Base-by-base conservation (phyloP, 2,888 invertebrate species). In the Mimumesa dahlbomi region DNA sequence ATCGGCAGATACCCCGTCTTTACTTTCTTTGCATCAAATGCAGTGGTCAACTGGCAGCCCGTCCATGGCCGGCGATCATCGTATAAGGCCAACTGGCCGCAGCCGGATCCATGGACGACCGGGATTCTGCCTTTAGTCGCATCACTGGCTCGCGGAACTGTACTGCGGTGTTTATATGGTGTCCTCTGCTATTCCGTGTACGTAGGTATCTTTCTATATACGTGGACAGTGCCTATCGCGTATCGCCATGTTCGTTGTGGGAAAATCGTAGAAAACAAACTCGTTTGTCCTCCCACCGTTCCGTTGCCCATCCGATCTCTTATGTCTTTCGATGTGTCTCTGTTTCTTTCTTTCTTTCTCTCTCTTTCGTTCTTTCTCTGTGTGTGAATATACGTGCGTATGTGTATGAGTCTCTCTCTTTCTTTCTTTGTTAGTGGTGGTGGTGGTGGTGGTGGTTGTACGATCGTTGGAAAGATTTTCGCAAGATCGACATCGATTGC, bases 221-320 rank as follows among this genome's bases (percentile, higher is more conserved):
- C 84, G 45, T 57, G 65, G 66, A 57, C 75, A 54, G 66, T 71
- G 83, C 81, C 82, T 83, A 82, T 84, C 85, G 69, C 67, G 77
- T 77, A 83, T 84, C 80, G 83, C 85, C 86, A 82, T 87, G 83
- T 83, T 85, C 78, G 79, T 82, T 87, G 85, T 85, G 87, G 86
- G 87, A 88, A 87, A 87, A 87, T 84, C 69, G 85, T 87, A 87
- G 88, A 87, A 88, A 88, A 87, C 87, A 87, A 88, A 88, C 88
- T 87, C 85, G 87, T 75, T 79, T 76, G 36, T 62, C 57, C 61
- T 62, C 74, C 73, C 72, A 62, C 72, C 72, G 40, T 52, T 19
- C 57, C 62, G 38, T 42, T 57, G 29, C 19, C 54, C 43, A 50
- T 61, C 59, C 42, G 46, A 66, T 59, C 67, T 72, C 56, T 66